phyloP scores from a whole-genome alignment of 37 sponge, comb jelly and placozoan species.

The Cliona cf. orientalis region DNA sequence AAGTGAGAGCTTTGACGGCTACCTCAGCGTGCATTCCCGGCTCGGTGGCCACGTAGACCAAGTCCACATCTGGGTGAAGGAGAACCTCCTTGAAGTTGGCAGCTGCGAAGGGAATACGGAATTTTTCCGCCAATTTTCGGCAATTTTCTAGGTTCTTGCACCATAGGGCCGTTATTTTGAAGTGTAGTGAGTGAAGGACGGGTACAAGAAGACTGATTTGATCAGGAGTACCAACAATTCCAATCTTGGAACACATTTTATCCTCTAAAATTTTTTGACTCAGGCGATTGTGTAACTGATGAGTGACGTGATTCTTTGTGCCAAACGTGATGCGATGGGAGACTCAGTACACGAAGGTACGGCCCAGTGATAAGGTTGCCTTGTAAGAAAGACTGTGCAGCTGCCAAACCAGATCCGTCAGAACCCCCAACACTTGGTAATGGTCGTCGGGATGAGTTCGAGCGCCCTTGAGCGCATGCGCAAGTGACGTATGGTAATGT shows the following conservation, averaged over 20 bases:
- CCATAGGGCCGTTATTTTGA: constrained; percentile 76
- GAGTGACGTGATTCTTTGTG: too few relatives aligned
- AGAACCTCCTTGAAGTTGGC: constrained; percentile 66
- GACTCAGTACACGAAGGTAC: too few relatives aligned
- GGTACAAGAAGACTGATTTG: constrained; percentile 48
- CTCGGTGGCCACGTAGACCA: constrained; percentile 76
- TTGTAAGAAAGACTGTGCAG: too few relatives aligned
- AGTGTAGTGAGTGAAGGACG: constrained; percentile 42
- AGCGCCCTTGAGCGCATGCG: too few relatives aligned
- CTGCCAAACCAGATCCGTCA: too few relatives aligned
- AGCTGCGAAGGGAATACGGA: constrained; percentile 43
- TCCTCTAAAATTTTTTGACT: too few relatives aligned
- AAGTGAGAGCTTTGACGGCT: constrained; percentile 83
- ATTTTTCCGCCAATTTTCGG: constrained; percentile 30
- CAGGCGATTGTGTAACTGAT: too few relatives aligned
- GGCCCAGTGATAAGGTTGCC: too few relatives aligned
- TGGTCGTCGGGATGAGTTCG: too few relatives aligned
- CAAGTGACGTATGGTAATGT: too few relatives aligned
- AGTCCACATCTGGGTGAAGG: constrained; percentile 66
- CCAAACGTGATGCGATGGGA: too few relatives aligned
- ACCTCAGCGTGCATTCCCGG: constrained; percentile 83
- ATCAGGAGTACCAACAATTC: constrained; percentile 50
- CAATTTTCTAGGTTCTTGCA: constrained; percentile 41
- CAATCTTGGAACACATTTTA: constrained; percentile 46
- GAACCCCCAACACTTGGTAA: too few relatives aligned